Conservation (phyloP, 2,888 invertebrate genomes). For the Watsonalla cultraria region DNA sequence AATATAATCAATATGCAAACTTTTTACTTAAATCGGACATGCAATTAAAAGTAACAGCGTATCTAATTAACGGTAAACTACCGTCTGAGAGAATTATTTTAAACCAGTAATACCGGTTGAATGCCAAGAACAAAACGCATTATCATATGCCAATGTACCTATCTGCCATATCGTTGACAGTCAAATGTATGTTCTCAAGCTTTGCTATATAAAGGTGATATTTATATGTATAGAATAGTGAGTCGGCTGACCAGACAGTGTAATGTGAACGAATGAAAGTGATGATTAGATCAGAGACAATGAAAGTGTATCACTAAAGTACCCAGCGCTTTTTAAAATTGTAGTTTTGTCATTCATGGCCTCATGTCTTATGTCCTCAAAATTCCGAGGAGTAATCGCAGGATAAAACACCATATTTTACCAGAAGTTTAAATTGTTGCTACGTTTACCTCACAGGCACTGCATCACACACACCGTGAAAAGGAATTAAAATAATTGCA, state of each 20-base stretch:
- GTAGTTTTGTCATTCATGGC: too few relatives aligned
- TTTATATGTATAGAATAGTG: neutral
- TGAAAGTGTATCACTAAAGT: conserved; percentile 13
- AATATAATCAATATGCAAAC: neutral
- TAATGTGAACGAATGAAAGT: conserved; percentile 16
- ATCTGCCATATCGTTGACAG: neutral
- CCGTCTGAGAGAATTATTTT: neutral
- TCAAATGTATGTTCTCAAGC: neutral
- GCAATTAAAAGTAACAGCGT: neutral
- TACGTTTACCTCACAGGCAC: too few relatives aligned
- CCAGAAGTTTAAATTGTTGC: too few relatives aligned
- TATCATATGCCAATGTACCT: neutral
- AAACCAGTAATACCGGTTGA: conserved; percentile 1
- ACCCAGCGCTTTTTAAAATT: too few relatives aligned
- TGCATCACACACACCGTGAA: too few relatives aligned
- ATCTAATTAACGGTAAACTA: neutral
- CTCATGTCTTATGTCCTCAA: too few relatives aligned
- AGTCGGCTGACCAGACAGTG: neutral
- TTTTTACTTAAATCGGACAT: neutral
- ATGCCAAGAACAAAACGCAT: neutral
- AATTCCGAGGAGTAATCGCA: too few relatives aligned
- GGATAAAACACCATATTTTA: too few relatives aligned
- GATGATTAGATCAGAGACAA: conserved; percentile 15
- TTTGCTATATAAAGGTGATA: neutral
- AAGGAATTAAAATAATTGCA: too few relatives aligned